A percentile compares a stretch with the other conserved stretches of the same genome.
Conservation (phyloP, 2,888 invertebrate genomes). For the Mythimna loreyi region DNA sequence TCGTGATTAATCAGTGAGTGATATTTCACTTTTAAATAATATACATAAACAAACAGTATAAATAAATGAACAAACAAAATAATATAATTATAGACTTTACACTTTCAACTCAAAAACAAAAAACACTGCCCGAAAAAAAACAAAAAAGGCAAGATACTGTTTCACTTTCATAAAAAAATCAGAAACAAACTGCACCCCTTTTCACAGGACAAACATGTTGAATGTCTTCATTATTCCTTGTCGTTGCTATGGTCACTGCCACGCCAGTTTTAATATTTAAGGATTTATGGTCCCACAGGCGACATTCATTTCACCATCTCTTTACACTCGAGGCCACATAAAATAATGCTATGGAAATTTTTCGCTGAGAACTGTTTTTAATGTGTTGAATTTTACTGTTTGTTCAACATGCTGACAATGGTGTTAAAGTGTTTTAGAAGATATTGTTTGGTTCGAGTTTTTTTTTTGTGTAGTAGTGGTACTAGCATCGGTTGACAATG, state of each 20-base stretch:
- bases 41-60: too few relatives aligned
- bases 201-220: constrained; percentile 60
- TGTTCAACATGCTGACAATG: constrained; percentile 11
- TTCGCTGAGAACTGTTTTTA: constrained; percentile 59
- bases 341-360: constrained; percentile 63
- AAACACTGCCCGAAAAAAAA: constrained; percentile 14
- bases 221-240: constrained; percentile 77
- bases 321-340: constrained; percentile 75
- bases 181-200: constrained; percentile 62
- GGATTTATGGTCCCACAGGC: constrained; percentile 85
- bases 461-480: neutral
- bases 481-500: too few relatives aligned
- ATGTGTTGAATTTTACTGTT: constrained; percentile 54
- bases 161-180: constrained; percentile 47
- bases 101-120: constrained; percentile 5
- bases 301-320: constrained; percentile 83
- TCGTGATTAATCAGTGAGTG: too few relatives aligned
- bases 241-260: constrained; percentile 74
- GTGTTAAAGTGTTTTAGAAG: neutral
- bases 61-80: too few relatives aligned
- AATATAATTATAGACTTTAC: neutral
- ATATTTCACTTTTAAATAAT: too few relatives aligned
- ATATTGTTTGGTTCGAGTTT: neutral
- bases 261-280: constrained; percentile 86
- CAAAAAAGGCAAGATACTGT: constrained; percentile 16